Evolutionary conservation across 2,797 vertebrate species (phyloP).

Genomic region (Oophaga sylvatica): DNA sequence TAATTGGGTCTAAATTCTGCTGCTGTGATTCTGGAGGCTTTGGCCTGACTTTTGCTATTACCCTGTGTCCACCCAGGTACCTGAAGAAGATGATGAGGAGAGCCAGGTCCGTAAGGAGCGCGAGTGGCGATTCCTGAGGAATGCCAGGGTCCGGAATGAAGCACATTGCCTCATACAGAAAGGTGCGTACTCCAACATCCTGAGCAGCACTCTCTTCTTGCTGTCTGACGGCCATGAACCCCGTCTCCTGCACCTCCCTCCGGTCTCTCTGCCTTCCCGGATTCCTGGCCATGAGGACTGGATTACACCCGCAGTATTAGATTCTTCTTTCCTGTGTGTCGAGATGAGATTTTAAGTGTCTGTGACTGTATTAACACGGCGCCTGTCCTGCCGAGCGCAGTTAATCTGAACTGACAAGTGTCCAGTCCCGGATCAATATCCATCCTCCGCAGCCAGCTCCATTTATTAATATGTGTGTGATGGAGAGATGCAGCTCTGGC

Average conservation of each 20-base stretch:
- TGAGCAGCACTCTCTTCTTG: neutral
- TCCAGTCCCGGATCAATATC: constrained; percentile 46
- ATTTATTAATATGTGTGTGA: constrained; percentile 20
- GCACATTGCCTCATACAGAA: constrained; percentile 87
- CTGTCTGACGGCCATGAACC: neutral
- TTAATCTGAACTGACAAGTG: constrained; percentile 53
- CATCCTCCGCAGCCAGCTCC: neutral
- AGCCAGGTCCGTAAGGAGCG: constrained; percentile 94
- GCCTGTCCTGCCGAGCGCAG: constrained; percentile 22
- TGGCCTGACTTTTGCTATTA: neutral
- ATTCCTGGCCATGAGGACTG: neutral
- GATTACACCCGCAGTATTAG: neutral
- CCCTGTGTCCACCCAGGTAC: constrained; percentile 77
- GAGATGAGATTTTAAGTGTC: constrained; percentile 40
- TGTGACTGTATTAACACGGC: constrained; percentile 44
- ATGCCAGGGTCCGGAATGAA: constrained; percentile 84
- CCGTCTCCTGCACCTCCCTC: neutral
- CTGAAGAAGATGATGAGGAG: constrained; percentile 94
- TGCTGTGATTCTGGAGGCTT: neutral
- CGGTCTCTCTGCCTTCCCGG: neutral
- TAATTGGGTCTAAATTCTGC: too few relatives aligned
- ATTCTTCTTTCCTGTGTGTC: constrained; percentile 2
- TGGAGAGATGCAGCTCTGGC: neutral
- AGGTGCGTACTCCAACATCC: constrained; percentile 74
- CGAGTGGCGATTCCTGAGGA: constrained; percentile 94